phyloP scores from a whole-genome alignment of 2,113 vertebrate genomes.

The Nicator chloris region DNA sequence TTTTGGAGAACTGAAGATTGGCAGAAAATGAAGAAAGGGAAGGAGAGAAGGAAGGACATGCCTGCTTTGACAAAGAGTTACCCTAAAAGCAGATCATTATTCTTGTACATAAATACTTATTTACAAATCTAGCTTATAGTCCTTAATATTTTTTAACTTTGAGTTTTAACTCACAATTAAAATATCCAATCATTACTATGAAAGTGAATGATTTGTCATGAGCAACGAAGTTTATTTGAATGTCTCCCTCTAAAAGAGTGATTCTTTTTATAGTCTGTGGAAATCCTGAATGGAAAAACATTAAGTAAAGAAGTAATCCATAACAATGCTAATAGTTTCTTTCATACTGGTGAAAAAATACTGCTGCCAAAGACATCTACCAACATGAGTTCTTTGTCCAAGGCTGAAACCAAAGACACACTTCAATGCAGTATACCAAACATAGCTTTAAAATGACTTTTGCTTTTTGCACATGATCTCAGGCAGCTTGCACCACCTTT shows the following conservation, averaged over 20 bases:
- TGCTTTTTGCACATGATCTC: not conserved
- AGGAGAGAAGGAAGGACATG: not conserved
- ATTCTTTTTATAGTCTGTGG: not conserved
- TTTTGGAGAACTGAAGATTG: not conserved
- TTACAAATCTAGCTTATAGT: not conserved
- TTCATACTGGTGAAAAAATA: not conserved
- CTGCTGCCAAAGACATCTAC: not conserved
- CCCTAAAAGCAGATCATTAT: not conserved
- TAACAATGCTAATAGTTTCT: not conserved
- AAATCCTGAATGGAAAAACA: not conserved
- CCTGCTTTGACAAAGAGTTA: not conserved
- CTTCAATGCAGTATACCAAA: not conserved
- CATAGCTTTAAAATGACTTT: not conserved
- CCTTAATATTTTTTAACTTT: not conserved
- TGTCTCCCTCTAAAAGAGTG: not conserved
- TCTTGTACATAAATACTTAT: not conserved
- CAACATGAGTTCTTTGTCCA: not conserved
- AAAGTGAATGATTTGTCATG: not conserved
- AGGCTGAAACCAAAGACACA: not conserved
- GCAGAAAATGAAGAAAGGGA: not conserved
- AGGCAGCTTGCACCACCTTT: not conserved
- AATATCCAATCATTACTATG: not conserved
- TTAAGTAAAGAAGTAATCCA: not conserved
- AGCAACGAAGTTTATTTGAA: not conserved
- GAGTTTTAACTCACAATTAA: not conserved